phyloP scores from a whole-genome alignment of 2,113 vertebrate genomes.

The Gulo gulo region DNA sequence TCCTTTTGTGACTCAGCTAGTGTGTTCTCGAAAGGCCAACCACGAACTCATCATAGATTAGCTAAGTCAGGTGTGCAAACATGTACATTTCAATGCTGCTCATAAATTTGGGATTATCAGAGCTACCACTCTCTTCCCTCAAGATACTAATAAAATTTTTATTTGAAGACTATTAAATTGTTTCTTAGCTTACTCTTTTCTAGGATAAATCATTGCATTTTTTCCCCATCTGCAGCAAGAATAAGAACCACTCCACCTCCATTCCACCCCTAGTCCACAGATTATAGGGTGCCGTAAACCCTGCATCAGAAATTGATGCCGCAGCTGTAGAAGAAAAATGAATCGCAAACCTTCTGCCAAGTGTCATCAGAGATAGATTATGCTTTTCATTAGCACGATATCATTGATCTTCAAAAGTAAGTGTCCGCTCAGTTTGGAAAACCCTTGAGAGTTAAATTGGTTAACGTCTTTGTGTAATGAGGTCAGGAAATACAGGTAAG shows the following conservation, averaged over 20 bases:
- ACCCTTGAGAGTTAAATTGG: not conserved
- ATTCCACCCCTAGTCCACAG: not conserved
- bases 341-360: slow-evolving; percentile 25
- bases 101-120: slow-evolving; percentile 26
- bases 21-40: not conserved
- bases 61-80: not conserved
- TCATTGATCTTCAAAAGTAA: not conserved
- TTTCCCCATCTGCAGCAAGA: not conserved
- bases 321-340: slow-evolving; percentile 7
- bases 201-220: slow-evolving; percentile 24
- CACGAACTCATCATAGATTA: slow-evolving; percentile 23
- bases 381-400: not conserved
- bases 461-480: not conserved
- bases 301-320: slow-evolving; percentile 21
- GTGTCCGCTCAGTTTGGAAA: not conserved
- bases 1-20: not conserved
- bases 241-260: not conserved
- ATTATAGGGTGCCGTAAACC: not conserved
- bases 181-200: slow-evolving; percentile 43
- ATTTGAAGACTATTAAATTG: slow-evolving; percentile 48
- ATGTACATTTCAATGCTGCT: slow-evolving; percentile 7
- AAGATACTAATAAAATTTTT: slow-evolving; percentile 58
- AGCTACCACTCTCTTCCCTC: slow-evolving; percentile 30
- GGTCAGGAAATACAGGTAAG: not conserved
- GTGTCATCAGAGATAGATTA: not conserved